Conservation (phyloP, 2,797 vertebrate genomes). For the Parauchenoglanis ngamensis region DNA sequence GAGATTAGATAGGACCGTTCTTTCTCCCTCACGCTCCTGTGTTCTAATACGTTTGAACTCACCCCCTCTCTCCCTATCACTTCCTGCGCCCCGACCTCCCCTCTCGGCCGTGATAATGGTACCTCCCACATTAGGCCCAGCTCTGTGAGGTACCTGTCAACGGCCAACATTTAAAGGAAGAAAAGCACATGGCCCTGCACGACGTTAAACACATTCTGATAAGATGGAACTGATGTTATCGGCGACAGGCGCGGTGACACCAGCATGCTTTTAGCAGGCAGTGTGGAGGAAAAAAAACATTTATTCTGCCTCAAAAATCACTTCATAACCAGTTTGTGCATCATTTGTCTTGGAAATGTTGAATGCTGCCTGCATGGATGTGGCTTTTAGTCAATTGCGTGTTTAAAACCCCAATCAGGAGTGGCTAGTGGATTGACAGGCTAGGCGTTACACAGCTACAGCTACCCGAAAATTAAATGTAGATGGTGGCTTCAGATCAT, state of each 20-base stretch:
- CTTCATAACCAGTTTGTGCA: constrained; percentile 18
- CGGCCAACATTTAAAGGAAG: constrained; percentile 74
- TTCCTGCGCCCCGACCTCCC: constrained; percentile 57
- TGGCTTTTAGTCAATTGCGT: neutral
- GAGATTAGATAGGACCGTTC: constrained; percentile 74
- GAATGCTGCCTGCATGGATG: neutral
- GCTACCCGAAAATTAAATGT: neutral
- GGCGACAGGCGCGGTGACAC: constrained; percentile 30
- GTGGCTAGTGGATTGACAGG: neutral
- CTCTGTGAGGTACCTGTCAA: constrained; percentile 81
- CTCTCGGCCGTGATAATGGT: constrained; percentile 59
- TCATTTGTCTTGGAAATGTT: constrained; percentile 14
- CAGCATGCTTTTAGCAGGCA: constrained; percentile 39
- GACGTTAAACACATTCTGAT: constrained; percentile 72
- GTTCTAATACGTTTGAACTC: constrained; percentile 76
- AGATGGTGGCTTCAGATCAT: neutral
- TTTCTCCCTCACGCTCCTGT: constrained; percentile 41
- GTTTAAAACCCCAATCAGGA: neutral
- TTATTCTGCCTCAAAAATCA: constrained; percentile 20
- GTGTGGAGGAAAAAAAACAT: constrained; percentile 3
- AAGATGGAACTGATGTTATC: constrained; percentile 53
- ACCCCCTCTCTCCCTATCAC: constrained; percentile 71
- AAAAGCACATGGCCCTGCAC: constrained; percentile 70
- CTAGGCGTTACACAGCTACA: neutral
- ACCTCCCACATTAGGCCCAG: constrained; percentile 67